These are phyloP conservation scores for Zosterops borbonicus DNA, from an alignment of 2,113 vertebrate species.

Conservation along the genomic window DNA sequence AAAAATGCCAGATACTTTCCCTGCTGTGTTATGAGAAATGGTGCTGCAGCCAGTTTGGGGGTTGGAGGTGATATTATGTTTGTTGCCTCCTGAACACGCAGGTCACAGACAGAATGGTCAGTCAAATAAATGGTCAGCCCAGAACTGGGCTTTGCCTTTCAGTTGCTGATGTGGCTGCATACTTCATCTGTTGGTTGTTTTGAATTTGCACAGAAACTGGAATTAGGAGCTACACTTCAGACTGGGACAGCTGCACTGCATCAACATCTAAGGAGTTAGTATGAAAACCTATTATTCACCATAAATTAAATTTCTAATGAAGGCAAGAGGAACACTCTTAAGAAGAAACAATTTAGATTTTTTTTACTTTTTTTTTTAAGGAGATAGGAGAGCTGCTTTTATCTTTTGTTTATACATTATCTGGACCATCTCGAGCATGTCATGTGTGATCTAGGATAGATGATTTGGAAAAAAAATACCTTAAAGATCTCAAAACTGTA, in stretches of 20 bases:
- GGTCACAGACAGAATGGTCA: neutral
- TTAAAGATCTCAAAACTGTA: neutral
- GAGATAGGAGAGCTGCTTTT: neutral
- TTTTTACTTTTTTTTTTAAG: neutral
- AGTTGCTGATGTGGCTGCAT: neutral
- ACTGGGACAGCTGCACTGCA: neutral
- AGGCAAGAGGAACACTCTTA: neutral
- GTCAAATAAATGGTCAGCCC: accelerated
- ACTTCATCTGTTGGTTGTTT: neutral
- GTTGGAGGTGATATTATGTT: neutral
- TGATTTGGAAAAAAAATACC: neutral
- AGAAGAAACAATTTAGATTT: neutral
- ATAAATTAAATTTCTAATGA: neutral
- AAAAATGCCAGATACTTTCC: neutral
- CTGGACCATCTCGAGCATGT: neutral
- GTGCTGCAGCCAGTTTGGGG: neutral
- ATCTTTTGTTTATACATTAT: neutral
- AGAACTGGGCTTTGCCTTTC: neutral
- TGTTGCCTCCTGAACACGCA: neutral
- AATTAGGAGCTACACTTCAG: neutral
- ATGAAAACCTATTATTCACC: neutral
- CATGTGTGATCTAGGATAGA: neutral
- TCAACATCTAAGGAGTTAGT: neutral
- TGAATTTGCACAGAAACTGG: neutral
- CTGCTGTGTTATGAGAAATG: neutral